phyloP scores from a whole-genome alignment of 2,113 vertebrate genomes.

The Ictalurus furcatus region DNA sequence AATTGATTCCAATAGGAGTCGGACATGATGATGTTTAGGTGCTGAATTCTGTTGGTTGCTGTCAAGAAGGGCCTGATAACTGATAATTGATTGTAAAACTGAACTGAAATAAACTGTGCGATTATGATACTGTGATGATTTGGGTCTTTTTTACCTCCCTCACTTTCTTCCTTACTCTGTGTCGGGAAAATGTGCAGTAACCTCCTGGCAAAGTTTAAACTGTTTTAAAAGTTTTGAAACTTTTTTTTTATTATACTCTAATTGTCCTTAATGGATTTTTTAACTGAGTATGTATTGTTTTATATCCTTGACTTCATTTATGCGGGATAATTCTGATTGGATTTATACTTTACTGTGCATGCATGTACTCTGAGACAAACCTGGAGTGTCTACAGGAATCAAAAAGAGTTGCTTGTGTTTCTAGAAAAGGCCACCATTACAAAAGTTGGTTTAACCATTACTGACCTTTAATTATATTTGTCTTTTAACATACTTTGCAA shows the following conservation, averaged over 20 bases:
- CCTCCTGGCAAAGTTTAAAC: neutral
- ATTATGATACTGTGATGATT: neutral
- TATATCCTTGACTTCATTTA: neutral
- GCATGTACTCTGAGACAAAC: neutral
- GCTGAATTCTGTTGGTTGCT: neutral
- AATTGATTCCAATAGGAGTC: neutral
- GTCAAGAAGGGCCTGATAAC: neutral
- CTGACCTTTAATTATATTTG: conserved; percentile 60
- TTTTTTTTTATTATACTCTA: neutral
- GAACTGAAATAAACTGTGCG: neutral
- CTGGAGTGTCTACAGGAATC: neutral
- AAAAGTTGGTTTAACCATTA: conserved; percentile 49
- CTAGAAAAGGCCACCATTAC: neutral
- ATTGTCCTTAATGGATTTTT: neutral
- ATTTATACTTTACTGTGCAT: conserved; percentile 12
- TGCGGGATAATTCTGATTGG: neutral
- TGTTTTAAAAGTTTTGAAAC: neutral
- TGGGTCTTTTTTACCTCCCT: neutral
- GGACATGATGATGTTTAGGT: neutral
- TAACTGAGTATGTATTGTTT: neutral
- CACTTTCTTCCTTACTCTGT: neutral
- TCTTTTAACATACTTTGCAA: conserved; percentile 56
- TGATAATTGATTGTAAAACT: neutral
- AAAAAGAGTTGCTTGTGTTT: conserved; percentile 8
- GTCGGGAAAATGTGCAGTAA: neutral